Percentiles rank a stretch among this genome's conserved stretches.
phyloP scores from a whole-genome alignment of 2,888 invertebrate species.

The Lymantria monacha region DNA sequence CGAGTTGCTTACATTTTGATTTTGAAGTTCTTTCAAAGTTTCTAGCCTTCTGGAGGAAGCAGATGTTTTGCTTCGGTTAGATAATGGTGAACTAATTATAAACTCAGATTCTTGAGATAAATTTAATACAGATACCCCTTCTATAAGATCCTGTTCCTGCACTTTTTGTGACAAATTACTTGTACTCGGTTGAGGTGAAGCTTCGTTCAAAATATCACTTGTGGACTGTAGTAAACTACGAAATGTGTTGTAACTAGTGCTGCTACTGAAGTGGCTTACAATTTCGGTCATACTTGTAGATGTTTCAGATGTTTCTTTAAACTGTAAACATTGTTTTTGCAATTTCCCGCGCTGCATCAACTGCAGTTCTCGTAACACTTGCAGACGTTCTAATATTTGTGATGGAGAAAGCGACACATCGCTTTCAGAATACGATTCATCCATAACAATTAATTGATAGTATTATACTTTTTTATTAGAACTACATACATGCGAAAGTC shows the following conservation, averaged over 20 bases:
- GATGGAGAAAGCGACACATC: constrained; percentile 70
- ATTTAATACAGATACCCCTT: constrained; percentile 71
- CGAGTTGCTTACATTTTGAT: constrained; percentile 2
- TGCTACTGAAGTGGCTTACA: constrained; percentile 69
- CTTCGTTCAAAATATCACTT: constrained; percentile 42
- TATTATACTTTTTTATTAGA: not conserved
- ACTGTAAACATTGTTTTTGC: constrained; percentile 65
- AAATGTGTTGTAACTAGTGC: constrained; percentile 72
- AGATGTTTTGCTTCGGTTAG: constrained; percentile 49
- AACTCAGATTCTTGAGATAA: constrained; percentile 70
- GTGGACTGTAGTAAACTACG: constrained; percentile 63
- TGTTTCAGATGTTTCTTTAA: constrained; percentile 57
- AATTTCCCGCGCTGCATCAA: constrained; percentile 71
- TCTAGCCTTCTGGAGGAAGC: constrained; percentile 23
- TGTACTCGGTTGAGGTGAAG: constrained; percentile 36
- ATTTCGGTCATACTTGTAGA: constrained; percentile 67
- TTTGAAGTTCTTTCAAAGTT: constrained; percentile 12
- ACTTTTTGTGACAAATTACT: constrained; percentile 43
- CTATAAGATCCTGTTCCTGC: constrained; percentile 61
- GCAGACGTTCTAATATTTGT: constrained; percentile 68
- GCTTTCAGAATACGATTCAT: constrained; percentile 63
- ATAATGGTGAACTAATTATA: constrained; percentile 48
- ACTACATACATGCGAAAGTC: too few species aligned
- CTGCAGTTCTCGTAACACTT: constrained; percentile 66
- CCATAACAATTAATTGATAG: constrained; percentile 41